Evolutionary conservation across 2,797 vertebrate species (phyloP), one percentile per base, ranked within the genome.

Genomic region (Peromyscus eremicus): DNA sequence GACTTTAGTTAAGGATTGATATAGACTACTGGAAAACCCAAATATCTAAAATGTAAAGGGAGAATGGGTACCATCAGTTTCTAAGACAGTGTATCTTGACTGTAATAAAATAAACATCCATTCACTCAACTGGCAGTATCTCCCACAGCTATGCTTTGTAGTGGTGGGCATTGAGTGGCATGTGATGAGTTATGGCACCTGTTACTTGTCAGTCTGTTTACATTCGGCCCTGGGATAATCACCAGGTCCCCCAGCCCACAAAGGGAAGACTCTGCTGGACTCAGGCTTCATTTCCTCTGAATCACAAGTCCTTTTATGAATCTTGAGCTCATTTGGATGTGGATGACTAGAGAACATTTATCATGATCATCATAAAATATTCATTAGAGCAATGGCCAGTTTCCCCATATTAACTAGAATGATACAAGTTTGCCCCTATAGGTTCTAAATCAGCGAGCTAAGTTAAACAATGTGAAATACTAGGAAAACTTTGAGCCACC

Each of bases 41-140:
- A 86, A 96, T 27, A 89, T 34, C 34, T 95, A 60, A 87, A 92
- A 90, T 93, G 60, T 66, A 89, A 95, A 91, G 11, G 34, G 43
- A 34, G 87, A 92, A 85, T 73, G 4, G 60, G 0, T 34, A 92
- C 60, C 60, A 81, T 34, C 80, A 92, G 86, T n/a, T 90, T 97
- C 80, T 46, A 90, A 75, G 32, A 88, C 37, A 92, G 12, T 89
- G 23, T 70, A 92, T 87, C 60, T 46, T 84, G 52, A 90, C 77
- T 57, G 85, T 49, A 64, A 60, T 62, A 55, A 34, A 55, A 79
- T 52, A 21, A 68, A n/a, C 23, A 91, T 52, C 37, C 70, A 76
- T 66, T 68, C n/a, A 46, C n/a, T 90, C 71, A 91, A 37, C 49
- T 64, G 52, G 92, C 17, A 89, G 29, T 23, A 46, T 76, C 34